Conservation (phyloP, 2,888 invertebrate genomes). For the Drosophila demipolita region DNA sequence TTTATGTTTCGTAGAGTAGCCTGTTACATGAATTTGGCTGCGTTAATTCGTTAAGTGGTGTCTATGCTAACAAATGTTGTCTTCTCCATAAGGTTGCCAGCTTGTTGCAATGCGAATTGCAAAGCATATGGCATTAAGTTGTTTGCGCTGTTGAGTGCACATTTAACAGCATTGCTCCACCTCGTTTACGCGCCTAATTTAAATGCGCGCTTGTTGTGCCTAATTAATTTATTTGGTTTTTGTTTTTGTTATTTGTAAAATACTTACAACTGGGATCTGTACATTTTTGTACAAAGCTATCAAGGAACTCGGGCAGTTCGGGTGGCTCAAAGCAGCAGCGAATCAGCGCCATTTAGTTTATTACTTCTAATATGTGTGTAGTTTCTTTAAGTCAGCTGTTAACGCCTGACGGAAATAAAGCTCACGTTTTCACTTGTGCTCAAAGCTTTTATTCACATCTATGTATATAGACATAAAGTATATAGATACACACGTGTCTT, state of each 20-base stretch:
- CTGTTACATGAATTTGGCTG: neutral
- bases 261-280: conserved; percentile 94
- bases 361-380: conserved; percentile 1
- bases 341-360: conserved; percentile 83
- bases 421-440: conserved; percentile 36
- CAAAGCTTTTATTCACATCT: conserved; percentile 51
- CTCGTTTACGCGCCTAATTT: neutral
- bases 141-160: conserved; percentile 14
- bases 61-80: neutral
- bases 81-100: conserved; percentile 27
- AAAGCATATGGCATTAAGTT: conserved; percentile 21
- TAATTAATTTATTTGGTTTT: conserved; percentile 3
- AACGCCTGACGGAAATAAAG: conserved; percentile 54
- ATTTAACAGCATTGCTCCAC: conserved; percentile 26
- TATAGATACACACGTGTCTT: conserved; percentile 45
- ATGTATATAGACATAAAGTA: conserved; percentile 14
- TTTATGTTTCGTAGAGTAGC: conserved; percentile 19
- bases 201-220: conserved; percentile 3
- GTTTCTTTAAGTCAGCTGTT: conserved; percentile 62
- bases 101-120: conserved; percentile 3
- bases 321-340: conserved; percentile 92
- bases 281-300: conserved; percentile 91
- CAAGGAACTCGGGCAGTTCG: conserved; percentile 91
- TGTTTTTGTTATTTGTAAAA: neutral
- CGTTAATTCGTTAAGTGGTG: neutral